Percentiles rank a stretch among this genome's conserved stretches.
These are phyloP conservation scores for Aplochiton taeniatus DNA, from an alignment of 2,797 vertebrate genomes.

Conservation along the genomic window DNA sequence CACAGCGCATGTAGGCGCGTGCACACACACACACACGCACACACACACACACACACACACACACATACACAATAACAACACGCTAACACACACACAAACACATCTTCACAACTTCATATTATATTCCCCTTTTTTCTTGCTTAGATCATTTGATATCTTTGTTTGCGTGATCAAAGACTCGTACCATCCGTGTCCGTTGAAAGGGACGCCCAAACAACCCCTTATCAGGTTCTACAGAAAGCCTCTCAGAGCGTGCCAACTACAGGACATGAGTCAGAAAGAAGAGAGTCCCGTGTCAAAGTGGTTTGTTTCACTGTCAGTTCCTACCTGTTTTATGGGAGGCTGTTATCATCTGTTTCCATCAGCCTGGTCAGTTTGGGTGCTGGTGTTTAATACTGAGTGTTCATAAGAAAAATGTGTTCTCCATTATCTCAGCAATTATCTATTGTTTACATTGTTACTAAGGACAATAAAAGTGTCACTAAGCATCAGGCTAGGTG, in stretches of 20 bases:
- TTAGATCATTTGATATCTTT: constrained; percentile 46
- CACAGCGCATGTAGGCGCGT: constrained; percentile 8
- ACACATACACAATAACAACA: not conserved
- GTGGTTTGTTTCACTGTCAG: constrained; percentile 39
- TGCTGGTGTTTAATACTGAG: constrained; percentile 36
- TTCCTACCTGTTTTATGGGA: constrained; percentile 38
- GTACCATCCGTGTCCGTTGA: constrained; percentile 40
- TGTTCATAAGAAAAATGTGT: constrained; percentile 66
- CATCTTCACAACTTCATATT: not conserved
- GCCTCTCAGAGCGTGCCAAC: constrained; percentile 42
- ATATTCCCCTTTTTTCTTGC: constrained; percentile 2
- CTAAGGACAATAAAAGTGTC: constrained; percentile 87
- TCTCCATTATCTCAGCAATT: constrained; percentile 78
- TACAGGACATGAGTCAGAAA: constrained; percentile 47
- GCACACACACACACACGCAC: constrained; percentile 10
- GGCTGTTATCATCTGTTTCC: constrained; percentile 38
- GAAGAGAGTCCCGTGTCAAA: constrained; percentile 51
- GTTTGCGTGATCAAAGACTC: constrained; percentile 52
- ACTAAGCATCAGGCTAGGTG: constrained; percentile 83
- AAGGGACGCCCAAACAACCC: constrained; percentile 60
- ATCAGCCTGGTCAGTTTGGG: constrained; percentile 37
- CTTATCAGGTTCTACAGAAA: constrained; percentile 60
- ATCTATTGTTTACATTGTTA: constrained; percentile 91
- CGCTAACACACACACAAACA: constrained; percentile 9
- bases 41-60: constrained; percentile 5